These are phyloP conservation scores for Drosophila acutilabella DNA, from an alignment of 2,888 invertebrate genomes.

Conservation along the genomic window DNA sequence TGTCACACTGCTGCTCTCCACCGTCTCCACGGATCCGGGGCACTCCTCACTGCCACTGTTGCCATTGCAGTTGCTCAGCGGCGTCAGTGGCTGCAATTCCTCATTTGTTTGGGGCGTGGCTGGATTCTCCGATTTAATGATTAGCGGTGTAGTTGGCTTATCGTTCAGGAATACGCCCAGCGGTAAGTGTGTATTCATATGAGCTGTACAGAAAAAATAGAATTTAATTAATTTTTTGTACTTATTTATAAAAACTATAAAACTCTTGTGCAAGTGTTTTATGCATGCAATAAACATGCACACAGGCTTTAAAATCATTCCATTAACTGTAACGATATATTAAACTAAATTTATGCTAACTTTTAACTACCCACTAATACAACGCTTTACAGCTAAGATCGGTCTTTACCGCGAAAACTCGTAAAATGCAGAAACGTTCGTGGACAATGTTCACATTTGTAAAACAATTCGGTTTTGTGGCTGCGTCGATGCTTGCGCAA, in stretches of 20 bases:
- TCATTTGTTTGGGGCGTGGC: constrained; percentile 36
- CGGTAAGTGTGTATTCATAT: constrained; percentile 75
- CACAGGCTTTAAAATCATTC: constrained; percentile 10
- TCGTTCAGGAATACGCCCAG: constrained; percentile 72
- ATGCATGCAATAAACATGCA: constrained; percentile 30
- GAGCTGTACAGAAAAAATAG: constrained; percentile 52
- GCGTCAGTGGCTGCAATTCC: constrained; percentile 55
- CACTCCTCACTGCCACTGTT: constrained; percentile 56
- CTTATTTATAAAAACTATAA: background rate
- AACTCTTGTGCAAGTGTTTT: constrained; percentile 40
- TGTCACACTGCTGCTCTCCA: constrained; percentile 47
- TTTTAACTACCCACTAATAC: constrained; percentile 3
- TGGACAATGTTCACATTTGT: constrained; percentile 76
- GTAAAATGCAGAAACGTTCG: constrained; percentile 76
- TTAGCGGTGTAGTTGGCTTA: constrained; percentile 40
- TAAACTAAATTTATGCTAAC: constrained; percentile 13
- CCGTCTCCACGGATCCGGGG: constrained; percentile 56
- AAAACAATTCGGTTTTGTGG: constrained; percentile 75
- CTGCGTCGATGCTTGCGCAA: constrained; percentile 77
- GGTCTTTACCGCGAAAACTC: constrained; percentile 71
- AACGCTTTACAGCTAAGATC: background rate
- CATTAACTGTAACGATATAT: background rate
- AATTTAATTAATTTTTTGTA: constrained; percentile 5
- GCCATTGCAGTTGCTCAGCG: constrained; percentile 50
- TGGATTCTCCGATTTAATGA: constrained; percentile 44